Evolutionary conservation across 2,888 invertebrate species (phyloP).

Genomic region (Embidobia sp.): DNA sequence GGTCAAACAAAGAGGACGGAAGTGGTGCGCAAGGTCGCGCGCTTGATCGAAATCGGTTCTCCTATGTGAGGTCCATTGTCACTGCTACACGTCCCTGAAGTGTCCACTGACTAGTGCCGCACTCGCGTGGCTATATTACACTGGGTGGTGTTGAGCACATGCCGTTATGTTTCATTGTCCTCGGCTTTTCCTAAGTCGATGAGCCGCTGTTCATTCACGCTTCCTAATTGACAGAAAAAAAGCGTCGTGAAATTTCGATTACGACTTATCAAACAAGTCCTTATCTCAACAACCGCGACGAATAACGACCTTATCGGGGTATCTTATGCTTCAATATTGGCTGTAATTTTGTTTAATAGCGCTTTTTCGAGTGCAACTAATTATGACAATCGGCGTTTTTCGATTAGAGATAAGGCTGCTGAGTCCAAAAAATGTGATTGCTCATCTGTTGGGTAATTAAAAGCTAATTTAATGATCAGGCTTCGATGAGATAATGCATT

Average conservation of each 20-base stretch:
- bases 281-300: conserved; percentile 1
- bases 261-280: not conserved
- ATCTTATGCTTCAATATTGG: no score
- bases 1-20: not conserved
- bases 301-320: no score
- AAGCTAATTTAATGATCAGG: no score
- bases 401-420: no score
- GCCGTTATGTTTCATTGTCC: conserved; percentile 57
- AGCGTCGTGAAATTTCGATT: not conserved
- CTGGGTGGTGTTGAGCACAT: conserved; percentile 24
- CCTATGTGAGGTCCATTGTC: conserved; percentile 69
- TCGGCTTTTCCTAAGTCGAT: conserved; percentile 32
- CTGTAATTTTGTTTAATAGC: no score
- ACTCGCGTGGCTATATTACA: conserved; percentile 32
- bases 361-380: no score
- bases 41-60: conserved; percentile 31
- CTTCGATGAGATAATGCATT: no score
- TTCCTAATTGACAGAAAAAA: conserved; percentile 44
- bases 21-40: conserved; percentile 25
- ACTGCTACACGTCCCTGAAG: conserved; percentile 22
- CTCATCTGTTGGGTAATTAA: no score
- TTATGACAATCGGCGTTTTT: no score
- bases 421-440: no score
- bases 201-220: conserved; percentile 11
- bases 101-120: conserved; percentile 18